Conservation (phyloP, 1,140 invertebrate species). For the Papilio glaucus region DNA sequence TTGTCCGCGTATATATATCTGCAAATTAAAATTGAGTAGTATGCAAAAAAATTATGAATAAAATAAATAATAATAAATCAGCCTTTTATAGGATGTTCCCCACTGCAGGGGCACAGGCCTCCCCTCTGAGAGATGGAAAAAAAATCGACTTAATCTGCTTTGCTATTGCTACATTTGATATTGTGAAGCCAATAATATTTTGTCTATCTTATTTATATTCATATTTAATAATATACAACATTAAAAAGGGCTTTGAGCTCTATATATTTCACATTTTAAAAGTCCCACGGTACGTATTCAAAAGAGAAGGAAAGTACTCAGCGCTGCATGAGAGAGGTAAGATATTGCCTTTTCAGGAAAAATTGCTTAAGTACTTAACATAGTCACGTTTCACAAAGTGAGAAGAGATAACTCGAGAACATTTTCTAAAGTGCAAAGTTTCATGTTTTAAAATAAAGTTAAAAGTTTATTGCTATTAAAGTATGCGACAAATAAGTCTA, state of each 20-base stretch:
- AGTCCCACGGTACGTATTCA: neutral
- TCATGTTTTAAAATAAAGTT: constrained; percentile 16
- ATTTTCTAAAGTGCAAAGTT: constrained; percentile 26
- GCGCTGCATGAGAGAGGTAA: neutral
- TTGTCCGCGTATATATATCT: too few species aligned
- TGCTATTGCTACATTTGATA: too few species aligned
- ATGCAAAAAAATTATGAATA: too few species aligned
- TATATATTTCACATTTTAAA: neutral
- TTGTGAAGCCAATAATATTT: too few species aligned
- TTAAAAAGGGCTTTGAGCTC: neutral
- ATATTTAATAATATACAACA: too few species aligned
- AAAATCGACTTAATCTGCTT: too few species aligned
- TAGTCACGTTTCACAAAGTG: constrained; percentile 28
- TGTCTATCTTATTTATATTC: too few species aligned
- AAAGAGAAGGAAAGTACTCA: neutral
- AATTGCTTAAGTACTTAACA: constrained; percentile 35
- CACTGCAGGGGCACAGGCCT: too few species aligned
- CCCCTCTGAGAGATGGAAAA: too few species aligned
- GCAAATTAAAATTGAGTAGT: too few species aligned
- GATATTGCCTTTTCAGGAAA: constrained; percentile 31
- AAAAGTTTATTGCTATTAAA: neutral
- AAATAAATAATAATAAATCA: too few species aligned
- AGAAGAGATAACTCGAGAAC: neutral
- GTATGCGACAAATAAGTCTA: neutral
- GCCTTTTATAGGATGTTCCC: too few species aligned